Evolutionary conservation across 1,140 invertebrate genomes (phyloP), one percentile per base, ranked within the genome.

Genomic region (Grapholita molesta): DNA sequence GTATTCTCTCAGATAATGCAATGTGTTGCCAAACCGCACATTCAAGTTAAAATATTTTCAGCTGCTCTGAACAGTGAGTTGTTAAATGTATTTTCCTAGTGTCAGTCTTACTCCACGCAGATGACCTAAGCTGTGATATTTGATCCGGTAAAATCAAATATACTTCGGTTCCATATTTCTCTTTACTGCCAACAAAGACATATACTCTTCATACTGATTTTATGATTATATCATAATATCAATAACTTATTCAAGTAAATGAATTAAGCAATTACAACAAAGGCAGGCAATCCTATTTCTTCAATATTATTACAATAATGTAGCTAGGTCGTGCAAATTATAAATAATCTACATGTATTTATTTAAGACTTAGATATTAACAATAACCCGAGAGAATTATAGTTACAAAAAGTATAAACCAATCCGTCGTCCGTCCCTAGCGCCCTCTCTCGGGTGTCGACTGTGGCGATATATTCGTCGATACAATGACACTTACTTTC

Each of bases 191-290:
- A 48, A 48, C 18, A 7, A 48, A 48, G 21, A 48, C 42, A 48
- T 21, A 21, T 48, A 42, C 9, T 18, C 21, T 48, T 48, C 18
- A 48, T 48, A 21, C 15, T 48, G 42, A 48, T 48, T 48, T 42
- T 48, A 48, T 48, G 42, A 48, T 48, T 48, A 8, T 21, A 48
- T 48, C 42, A 48, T 48, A 48, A 48, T 48, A 48, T 48, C 42
- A 48, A 21, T 48, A 48, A 48, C 42, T 48, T 8, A 48, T 21
- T 48, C 42, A 48, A 21, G 15, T 18, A 48, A 48, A 48, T 48
- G 42, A 48, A 48, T 48, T 48, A 48, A 48, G 42, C 42, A 48
- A 48, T 48, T 48, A 48, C 21, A 48, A 48, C 42, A 48, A 48
- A 48, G 42, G 42, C 42, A 48, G 42, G 18, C 21, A n/a, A 48